These are phyloP conservation scores for Salminus brasiliensis DNA, from an alignment of 2,113 vertebrate genomes.

Conservation along the genomic window DNA sequence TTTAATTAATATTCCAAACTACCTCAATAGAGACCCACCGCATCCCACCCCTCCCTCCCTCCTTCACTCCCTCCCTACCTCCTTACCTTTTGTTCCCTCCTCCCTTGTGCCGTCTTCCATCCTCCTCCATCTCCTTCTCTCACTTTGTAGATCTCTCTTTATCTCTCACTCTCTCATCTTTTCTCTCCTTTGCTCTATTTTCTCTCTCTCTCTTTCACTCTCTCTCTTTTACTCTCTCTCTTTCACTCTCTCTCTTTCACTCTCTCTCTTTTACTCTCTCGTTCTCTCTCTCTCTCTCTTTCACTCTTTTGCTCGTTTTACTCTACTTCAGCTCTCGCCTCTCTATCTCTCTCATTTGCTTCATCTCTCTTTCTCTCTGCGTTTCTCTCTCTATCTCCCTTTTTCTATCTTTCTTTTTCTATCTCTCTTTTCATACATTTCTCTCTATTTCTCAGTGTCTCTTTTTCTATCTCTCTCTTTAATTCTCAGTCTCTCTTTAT, in stretches of 20 bases:
- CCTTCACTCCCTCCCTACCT: background rate
- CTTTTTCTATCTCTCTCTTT: background rate
- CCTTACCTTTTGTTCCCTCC: background rate
- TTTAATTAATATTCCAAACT: slow-evolving; percentile 63
- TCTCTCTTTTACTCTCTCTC: background rate
- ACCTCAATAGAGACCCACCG: slow-evolving; percentile 49
- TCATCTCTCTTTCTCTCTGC: background rate
- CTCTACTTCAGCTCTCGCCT: too few species aligned
- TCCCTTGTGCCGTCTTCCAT: slow-evolving; percentile 7
- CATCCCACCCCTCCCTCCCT: slow-evolving; percentile 26
- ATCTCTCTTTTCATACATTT: background rate
- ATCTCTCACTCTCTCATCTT: background rate
- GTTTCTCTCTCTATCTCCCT: background rate
- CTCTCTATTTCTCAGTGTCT: background rate
- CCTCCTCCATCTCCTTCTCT: background rate
- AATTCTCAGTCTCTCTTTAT: background rate
- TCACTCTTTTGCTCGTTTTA: background rate
- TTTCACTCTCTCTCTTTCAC: background rate
- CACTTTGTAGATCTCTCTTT: background rate
- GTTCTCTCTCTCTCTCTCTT: background rate
- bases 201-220: background rate
- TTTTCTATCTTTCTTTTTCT: background rate
- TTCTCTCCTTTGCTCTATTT: background rate
- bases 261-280: background rate
- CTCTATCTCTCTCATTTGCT: too few species aligned